Base-by-base conservation (phyloP, 2,888 invertebrate species). In the Girardia tigrina region DNA sequence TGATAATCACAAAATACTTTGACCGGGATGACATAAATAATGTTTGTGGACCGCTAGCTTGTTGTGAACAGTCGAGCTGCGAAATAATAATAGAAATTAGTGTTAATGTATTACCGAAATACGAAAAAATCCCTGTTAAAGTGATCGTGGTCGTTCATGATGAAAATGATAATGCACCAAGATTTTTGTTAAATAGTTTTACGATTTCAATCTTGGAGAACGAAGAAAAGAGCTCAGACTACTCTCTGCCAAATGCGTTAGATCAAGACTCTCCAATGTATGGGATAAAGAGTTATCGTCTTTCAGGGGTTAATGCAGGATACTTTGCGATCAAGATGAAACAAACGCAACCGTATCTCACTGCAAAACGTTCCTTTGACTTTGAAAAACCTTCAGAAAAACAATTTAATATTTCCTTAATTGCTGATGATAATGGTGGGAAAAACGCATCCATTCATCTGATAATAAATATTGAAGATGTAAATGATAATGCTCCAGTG, bases 81-180 rank as follows among this genome's bases (percentile, higher is more conserved):
- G 56, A 56, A 56, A 56, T 56, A 56, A n/a, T 4, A 6, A 6
- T 56, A 16, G 8, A n/a, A 6, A 56, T 56, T 2, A 56, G n/a
- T n/a, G n/a, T 56, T n/a, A 56, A n/a, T 8, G n/a, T 56, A 6
- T 20, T 16, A 12, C 56, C 56, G 23, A 56, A 56, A 56, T 20
- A 56, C 56, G 56, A 56, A 56, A 56, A 23, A 56, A 56, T 56
- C n/a, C 56, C 56, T 2, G 56, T 56, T 6, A 56, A 56, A 56
- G 56, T 56, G 6, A n/a, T 56, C n/a, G 23, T 56, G 6, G 56
- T 56, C 6, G 23, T 56, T 56, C 20, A 56, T 20, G 56, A 56
- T 16, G 56, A 56, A 56, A 56, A 56, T 56, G 56, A 56, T n/a
- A 56, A 56, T 56, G 56, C 56, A 20, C 56, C 56, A 56, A 56